Evolutionary conservation across 2,888 invertebrate genomes (phyloP).

Genomic region (Dusona sp.): DNA sequence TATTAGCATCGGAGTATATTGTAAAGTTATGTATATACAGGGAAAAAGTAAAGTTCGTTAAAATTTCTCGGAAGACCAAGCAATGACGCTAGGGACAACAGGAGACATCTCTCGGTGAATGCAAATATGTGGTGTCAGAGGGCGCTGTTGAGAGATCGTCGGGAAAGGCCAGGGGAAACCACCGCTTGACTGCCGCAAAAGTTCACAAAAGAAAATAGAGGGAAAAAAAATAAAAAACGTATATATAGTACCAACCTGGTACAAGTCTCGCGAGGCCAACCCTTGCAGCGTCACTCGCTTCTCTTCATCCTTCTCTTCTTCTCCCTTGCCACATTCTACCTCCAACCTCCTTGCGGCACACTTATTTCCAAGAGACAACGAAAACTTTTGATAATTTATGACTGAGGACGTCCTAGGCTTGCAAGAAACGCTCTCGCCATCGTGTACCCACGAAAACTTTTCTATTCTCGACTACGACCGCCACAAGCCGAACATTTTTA

Average conservation of each 20-base stretch:
- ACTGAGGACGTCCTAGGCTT: constrained; percentile 31
- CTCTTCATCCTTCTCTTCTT: constrained; percentile 4
- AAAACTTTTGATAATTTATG: constrained; percentile 69
- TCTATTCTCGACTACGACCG: constrained; percentile 8
- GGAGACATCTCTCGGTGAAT: constrained; percentile 34
- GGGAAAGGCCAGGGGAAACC: constrained; percentile 22
- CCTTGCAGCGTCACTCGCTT: constrained; percentile 9
- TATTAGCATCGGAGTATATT: neutral
- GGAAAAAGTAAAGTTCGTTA: constrained; percentile 37
- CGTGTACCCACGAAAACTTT: constrained; percentile 27
- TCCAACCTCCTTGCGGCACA: constrained; percentile 39
- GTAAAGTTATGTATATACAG: neutral
- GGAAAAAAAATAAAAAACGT: constrained; percentile 32
- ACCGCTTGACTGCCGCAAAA: constrained; percentile 58
- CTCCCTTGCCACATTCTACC: neutral
- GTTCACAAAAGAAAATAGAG: constrained; percentile 62
- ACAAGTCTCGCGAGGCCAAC: constrained; percentile 48
- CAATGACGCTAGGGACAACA: neutral
- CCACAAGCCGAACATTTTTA: constrained; percentile 4
- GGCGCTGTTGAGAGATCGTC: constrained; percentile 13
- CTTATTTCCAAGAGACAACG: constrained; percentile 67
- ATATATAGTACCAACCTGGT: constrained; percentile 55
- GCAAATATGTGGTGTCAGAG: constrained; percentile 50
- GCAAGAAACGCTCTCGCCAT: constrained; percentile 18
- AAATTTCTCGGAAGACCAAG: constrained; percentile 48